phyloP scores from a whole-genome alignment of 2,113 vertebrate genomes.

The Psophia crepitans region DNA sequence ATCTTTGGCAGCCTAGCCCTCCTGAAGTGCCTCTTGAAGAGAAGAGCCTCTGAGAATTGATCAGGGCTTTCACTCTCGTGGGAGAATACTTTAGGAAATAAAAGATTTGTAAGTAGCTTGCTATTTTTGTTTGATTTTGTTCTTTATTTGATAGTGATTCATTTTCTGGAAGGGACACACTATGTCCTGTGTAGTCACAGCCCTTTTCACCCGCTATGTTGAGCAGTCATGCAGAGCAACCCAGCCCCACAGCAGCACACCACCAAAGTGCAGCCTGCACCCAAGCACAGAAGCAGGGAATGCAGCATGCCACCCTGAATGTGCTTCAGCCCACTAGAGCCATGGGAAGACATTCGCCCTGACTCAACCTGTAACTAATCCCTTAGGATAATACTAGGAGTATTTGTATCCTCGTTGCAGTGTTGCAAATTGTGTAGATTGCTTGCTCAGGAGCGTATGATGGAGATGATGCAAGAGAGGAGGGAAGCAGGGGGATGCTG shows the following conservation, averaged over 20 bases:
- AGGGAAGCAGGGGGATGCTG: accelerated
- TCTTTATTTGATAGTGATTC: background rate
- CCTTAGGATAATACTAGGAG: background rate
- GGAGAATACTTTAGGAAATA: background rate
- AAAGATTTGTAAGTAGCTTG: background rate
- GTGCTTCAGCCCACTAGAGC: background rate
- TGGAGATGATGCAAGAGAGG: background rate
- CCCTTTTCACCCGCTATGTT: background rate
- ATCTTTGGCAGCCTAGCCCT: background rate
- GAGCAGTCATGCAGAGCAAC: background rate
- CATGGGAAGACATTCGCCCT: background rate
- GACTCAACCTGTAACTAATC: background rate
- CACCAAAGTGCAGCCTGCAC: background rate
- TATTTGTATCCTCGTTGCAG: background rate
- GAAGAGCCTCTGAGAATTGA: background rate
- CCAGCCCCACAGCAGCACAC: background rate
- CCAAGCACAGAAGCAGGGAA: too few species aligned
- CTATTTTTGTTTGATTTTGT: background rate
- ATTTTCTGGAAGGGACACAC: background rate
- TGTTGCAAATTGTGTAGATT: background rate
- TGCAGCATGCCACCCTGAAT: accelerated
- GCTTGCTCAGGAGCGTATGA: background rate
- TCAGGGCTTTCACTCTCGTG: background rate
- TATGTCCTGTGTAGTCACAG: background rate
- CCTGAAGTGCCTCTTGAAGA: background rate